Evolutionary conservation across 2,888 invertebrate species (phyloP).

Genomic region (Uloborus plumipes): DNA sequence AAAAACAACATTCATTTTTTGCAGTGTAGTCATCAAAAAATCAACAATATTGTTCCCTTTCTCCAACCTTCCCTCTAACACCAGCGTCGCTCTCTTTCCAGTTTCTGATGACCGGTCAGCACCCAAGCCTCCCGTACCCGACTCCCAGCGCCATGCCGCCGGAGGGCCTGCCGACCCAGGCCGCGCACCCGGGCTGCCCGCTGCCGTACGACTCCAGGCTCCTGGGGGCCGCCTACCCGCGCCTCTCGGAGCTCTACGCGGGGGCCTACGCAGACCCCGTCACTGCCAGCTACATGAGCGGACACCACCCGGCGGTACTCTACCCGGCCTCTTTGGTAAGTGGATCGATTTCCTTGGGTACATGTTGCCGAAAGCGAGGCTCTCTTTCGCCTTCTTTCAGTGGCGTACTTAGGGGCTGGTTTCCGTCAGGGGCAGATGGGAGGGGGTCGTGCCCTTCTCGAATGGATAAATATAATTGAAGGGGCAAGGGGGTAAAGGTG

Average conservation of each 20-base stretch:
- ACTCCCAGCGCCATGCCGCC: slow-evolving; percentile 36
- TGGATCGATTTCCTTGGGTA: background rate
- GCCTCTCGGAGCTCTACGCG: slow-evolving; percentile 42
- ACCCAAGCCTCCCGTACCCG: slow-evolving; percentile 51
- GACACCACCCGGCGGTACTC: slow-evolving; percentile 48
- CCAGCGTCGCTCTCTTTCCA: background rate
- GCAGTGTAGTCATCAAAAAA: no score
- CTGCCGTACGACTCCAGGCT: slow-evolving; percentile 41
- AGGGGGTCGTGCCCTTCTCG: no score
- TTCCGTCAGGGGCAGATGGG: no score
- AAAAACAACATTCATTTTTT: no score
- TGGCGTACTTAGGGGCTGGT: no score
- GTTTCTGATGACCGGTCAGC: slow-evolving; percentile 64
- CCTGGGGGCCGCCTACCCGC: slow-evolving; percentile 37
- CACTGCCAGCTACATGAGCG: slow-evolving; percentile 37
- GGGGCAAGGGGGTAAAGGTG: no score
- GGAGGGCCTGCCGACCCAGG: slow-evolving; percentile 21
- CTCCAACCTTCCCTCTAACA: no score
- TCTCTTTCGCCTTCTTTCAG: no score
- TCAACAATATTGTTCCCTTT: no score
- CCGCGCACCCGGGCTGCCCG: slow-evolving; percentile 40
- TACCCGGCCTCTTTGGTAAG: slow-evolving; percentile 64
- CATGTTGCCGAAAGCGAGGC: no score
- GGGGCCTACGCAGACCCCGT: slow-evolving; percentile 43
- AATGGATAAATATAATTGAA: no score